Conservation (phyloP, 2,797 vertebrate species). For the Cheirogaleus major region DNA sequence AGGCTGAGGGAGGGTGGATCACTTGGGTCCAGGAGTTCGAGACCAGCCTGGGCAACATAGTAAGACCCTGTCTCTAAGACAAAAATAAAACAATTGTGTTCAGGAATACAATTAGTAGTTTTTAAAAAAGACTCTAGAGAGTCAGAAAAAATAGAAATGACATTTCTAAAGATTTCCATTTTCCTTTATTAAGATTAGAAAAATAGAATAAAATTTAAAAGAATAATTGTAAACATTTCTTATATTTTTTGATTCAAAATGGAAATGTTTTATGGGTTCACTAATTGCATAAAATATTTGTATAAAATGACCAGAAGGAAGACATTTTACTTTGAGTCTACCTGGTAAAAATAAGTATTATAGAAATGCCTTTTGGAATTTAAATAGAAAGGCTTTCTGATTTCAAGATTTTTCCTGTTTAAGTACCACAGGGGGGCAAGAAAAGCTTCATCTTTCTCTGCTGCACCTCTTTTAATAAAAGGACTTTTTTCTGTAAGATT, state of each 20-base stretch:
- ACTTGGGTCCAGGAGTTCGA: not conserved
- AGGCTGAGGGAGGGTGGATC: not conserved
- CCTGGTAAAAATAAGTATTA: not conserved
- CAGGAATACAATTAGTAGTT: not conserved
- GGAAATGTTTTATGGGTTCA: not conserved
- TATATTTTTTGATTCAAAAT: not conserved
- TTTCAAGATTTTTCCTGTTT: no score
- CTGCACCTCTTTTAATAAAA: no score
- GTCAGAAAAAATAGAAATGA: constrained; percentile 32
- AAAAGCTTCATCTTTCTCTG: no score
- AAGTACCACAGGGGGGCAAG: no score
- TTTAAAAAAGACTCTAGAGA: not conserved
- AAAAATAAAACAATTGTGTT: not conserved
- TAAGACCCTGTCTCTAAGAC: not conserved
- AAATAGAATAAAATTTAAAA: not conserved
- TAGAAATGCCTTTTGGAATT: not conserved
- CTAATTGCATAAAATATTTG: not conserved
- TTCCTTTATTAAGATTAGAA: not conserved
- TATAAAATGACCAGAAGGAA: not conserved
- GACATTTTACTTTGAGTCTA: not conserved
- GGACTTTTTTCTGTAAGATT: no score
- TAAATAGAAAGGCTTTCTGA: not conserved
- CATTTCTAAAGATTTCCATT: not conserved
- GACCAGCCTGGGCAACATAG: not conserved
- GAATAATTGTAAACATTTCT: not conserved